A percentile compares a stretch with the other conserved stretches of the same genome.
Evolutionary conservation across 2,113 vertebrate genomes (phyloP).

Genomic region (Riparia riparia): DNA sequence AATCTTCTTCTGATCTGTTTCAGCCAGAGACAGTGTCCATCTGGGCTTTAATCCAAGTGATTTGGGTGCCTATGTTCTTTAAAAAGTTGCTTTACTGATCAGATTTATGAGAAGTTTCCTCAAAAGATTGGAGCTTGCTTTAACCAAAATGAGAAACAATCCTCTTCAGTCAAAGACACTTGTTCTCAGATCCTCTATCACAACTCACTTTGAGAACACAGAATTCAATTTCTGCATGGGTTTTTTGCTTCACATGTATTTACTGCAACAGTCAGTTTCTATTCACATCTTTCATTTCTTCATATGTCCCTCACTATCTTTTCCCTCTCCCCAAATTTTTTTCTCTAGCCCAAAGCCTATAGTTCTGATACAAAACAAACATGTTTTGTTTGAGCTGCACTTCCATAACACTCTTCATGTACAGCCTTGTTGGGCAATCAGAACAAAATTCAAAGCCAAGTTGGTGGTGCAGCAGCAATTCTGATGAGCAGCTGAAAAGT

Average conservation of each 20-base stretch:
- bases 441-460: slow-evolving; percentile 73
- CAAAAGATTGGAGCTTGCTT: background rate
- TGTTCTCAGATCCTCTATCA: background rate
- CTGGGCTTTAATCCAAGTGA: background rate
- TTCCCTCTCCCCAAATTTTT: background rate
- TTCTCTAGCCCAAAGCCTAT: slow-evolving; percentile 22
- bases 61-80: background rate
- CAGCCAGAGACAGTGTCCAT: background rate
- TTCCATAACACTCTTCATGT: slow-evolving; percentile 49
- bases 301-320: background rate
- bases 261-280: background rate
- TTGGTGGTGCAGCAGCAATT: slow-evolving; percentile 71
- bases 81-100: background rate
- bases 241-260: background rate
- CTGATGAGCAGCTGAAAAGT: slow-evolving; percentile 76
- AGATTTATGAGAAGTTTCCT: background rate
- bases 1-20: background rate
- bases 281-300: background rate
- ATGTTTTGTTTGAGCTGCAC: slow-evolving; percentile 66
- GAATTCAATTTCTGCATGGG: background rate
- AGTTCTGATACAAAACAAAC: slow-evolving; percentile 62
- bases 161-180: background rate
- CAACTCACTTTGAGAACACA: background rate
- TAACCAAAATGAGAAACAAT: background rate
- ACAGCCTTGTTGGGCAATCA: slow-evolving; percentile 67